A percentile compares a stretch with the other conserved stretches of the same genome.
These are phyloP conservation scores for Alces alces DNA, from an alignment of 2,113 vertebrate species.

Conservation along the genomic window DNA sequence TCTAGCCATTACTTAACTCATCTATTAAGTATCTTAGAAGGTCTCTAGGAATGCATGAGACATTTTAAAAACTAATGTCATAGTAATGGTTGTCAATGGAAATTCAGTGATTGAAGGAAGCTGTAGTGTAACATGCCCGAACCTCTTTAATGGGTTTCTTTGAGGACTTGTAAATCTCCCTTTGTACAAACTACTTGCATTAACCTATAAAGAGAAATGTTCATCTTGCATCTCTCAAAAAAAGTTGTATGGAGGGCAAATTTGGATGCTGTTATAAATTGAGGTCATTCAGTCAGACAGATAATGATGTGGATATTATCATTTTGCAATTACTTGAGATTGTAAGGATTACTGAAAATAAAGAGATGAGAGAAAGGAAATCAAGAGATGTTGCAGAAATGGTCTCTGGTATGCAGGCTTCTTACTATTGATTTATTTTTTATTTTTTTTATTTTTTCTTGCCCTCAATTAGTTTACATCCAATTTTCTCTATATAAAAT, in stretches of 20 bases:
- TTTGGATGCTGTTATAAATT: conserved; percentile 58
- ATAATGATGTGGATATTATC: conserved; percentile 41
- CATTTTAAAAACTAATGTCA: conserved; percentile 30
- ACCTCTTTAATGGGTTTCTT: conserved; percentile 16
- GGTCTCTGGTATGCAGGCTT: conserved; percentile 23
- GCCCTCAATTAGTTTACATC: conserved; percentile 42
- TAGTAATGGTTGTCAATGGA: not conserved
- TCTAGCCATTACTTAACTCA: conserved; percentile 14
- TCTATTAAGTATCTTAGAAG: conserved; percentile 36
- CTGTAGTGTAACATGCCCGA: not conserved
- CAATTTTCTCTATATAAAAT: conserved; percentile 47
- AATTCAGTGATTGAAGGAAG: conserved; percentile 11
- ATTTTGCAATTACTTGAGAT: conserved; percentile 63
- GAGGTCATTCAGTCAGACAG: conserved; percentile 36
- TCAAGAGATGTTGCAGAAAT: conserved; percentile 22
- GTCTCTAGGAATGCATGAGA: not conserved
- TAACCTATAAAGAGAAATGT: conserved; percentile 44
- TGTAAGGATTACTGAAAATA: not conserved
- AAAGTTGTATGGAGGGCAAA: conserved; percentile 38
- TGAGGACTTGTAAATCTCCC: not conserved
- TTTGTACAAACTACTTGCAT: not conserved
- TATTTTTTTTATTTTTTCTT: conserved; percentile 25
- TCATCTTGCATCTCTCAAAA: conserved; percentile 49
- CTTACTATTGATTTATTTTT: not conserved
- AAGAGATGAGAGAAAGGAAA: not conserved